Conservation (phyloP, 2,113 vertebrate species). For the Perca fluviatilis region DNA sequence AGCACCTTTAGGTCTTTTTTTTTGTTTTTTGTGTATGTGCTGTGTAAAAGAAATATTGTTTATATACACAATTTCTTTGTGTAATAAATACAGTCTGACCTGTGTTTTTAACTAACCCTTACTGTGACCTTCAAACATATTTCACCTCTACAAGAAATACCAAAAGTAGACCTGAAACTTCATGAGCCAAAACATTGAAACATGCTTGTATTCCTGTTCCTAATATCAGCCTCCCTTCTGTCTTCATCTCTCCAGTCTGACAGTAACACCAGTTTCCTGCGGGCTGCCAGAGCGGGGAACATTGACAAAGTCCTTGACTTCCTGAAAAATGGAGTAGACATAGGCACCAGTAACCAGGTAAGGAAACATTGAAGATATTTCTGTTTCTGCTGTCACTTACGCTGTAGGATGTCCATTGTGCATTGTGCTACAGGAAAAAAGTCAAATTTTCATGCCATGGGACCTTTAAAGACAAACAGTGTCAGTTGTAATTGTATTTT, state of each 20-base stretch:
- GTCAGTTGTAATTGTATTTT: not conserved
- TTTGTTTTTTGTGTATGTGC: not conserved
- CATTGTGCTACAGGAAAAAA: not conserved
- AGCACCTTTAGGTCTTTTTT: not conserved
- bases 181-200: not conserved
- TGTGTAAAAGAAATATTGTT: not conserved
- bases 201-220: not conserved
- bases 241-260: conserved; percentile 88
- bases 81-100: not conserved
- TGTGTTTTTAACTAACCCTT: not conserved
- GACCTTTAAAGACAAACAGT: not conserved
- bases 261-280: conserved; percentile 98
- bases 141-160: not conserved
- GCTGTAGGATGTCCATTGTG: not conserved
- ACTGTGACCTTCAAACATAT: not conserved
- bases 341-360: conserved; percentile 98
- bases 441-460: too few relatives aligned
- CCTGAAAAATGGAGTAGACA: conserved; percentile 95
- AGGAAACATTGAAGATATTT: conserved; percentile 34
- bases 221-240: conserved; percentile 23
- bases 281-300: conserved; percentile 96
- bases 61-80: not conserved
- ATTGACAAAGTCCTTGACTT: conserved; percentile 97
- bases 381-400: not conserved
- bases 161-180: not conserved